Conservation (phyloP, 2,888 invertebrate species). For the Dicycla oo region DNA sequence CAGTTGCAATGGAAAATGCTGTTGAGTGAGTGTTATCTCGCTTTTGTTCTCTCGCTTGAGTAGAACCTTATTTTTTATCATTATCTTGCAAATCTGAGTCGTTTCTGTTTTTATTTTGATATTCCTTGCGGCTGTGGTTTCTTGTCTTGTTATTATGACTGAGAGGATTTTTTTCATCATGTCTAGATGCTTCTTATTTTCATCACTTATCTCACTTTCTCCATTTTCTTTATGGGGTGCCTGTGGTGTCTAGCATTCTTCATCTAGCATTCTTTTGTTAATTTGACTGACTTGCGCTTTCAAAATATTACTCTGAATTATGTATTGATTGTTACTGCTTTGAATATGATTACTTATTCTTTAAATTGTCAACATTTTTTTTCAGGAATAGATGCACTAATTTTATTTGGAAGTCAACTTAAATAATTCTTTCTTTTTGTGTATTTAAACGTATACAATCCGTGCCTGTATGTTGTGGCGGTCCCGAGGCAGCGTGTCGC, state of each 20-base stretch:
- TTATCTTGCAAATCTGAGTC: neutral
- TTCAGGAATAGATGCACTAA: neutral
- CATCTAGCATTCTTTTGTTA: neutral
- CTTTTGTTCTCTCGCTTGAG: neutral
- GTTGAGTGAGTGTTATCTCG: neutral
- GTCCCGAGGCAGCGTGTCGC: constrained; percentile 54
- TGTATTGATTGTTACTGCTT: neutral
- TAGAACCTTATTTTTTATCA: constrained; percentile 2
- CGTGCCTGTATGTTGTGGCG: constrained; percentile 45
- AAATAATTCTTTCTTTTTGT: constrained; percentile 10
- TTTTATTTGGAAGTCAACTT: constrained; percentile 1
- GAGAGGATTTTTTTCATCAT: neutral
- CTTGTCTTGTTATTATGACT: neutral
- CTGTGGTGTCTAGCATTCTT: neutral
- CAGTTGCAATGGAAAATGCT: neutral
- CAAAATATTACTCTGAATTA: neutral
- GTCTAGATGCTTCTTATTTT: neutral
- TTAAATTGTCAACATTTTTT: neutral
- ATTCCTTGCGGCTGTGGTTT: neutral
- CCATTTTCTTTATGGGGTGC: too few relatives aligned
- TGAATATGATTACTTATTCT: neutral
- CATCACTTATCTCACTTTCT: neutral
- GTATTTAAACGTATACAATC: constrained; percentile 24
- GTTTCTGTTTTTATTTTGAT: neutral
- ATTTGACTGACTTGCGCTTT: neutral